These are phyloP conservation scores for Passer domesticus DNA, from an alignment of 2,113 vertebrate genomes.

Conservation along the genomic window DNA sequence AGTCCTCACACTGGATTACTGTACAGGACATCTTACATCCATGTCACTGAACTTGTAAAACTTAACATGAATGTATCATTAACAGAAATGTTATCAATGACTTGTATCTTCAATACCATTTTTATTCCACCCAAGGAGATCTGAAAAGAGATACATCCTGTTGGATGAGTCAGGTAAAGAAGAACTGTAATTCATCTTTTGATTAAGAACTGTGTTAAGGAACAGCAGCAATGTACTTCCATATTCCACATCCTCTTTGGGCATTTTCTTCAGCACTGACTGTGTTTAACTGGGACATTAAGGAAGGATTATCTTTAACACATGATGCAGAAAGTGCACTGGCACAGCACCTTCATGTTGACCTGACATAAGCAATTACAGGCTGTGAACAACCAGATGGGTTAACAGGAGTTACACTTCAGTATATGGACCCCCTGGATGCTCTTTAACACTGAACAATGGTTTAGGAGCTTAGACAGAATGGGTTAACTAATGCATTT, in stretches of 20 bases:
- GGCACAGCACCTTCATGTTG: neutral
- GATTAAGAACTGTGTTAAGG: constrained; percentile 79
- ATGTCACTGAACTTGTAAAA: neutral
- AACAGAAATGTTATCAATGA: neutral
- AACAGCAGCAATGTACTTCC: constrained; percentile 69
- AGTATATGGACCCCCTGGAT: neutral
- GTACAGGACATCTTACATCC: neutral
- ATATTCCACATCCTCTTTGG: constrained; percentile 2
- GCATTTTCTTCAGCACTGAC: constrained; percentile 9
- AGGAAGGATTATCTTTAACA: neutral
- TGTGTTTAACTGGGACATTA: neutral
- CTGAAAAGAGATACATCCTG: constrained; percentile 86
- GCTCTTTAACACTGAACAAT: neutral
- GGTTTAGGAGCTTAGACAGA: neutral
- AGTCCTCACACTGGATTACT: neutral
- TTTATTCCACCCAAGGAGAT: constrained; percentile 21
- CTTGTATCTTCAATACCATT: neutral
- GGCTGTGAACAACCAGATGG: neutral
- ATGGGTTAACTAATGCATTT: neutral
- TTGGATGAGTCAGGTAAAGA: constrained; percentile 75
- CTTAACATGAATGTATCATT: neutral
- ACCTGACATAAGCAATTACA: neutral
- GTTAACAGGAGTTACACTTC: neutral
- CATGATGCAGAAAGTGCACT: neutral
- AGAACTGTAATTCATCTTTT: constrained; percentile 71